Percentiles rank a stretch among this genome's conserved stretches.
These are phyloP conservation scores for Myotis davidii DNA, from an alignment of 2,113 vertebrate species.

Conservation along the genomic window DNA sequence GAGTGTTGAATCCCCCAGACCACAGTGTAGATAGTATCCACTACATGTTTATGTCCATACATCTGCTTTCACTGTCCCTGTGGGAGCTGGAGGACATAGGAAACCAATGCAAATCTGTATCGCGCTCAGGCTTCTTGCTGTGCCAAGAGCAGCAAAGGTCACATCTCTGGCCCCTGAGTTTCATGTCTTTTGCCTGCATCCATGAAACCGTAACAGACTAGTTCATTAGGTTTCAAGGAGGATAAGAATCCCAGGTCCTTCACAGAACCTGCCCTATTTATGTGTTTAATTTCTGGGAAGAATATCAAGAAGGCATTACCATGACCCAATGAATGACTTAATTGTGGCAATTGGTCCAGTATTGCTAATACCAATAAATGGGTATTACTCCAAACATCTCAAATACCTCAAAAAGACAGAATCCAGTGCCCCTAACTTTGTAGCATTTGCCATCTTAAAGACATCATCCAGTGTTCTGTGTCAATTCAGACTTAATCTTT, in stretches of 20 bases:
- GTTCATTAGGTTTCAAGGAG: background rate
- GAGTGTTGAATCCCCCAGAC: background rate
- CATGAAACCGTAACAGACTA: background rate
- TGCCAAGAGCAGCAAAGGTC: background rate
- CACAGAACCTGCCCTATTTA: background rate
- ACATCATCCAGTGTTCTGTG: background rate
- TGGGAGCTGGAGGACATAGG: background rate
- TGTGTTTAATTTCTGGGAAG: constrained; percentile 25
- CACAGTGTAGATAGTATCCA: background rate
- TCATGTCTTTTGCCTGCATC: background rate
- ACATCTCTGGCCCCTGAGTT: background rate
- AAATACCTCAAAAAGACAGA: background rate
- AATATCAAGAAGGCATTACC: background rate
- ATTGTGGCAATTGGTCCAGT: background rate
- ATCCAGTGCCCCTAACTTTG: background rate
- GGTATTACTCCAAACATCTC: background rate
- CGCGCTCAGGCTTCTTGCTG: background rate
- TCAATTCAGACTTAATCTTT: background rate
- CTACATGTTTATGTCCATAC: background rate
- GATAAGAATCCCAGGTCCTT: background rate
- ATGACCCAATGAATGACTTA: background rate
- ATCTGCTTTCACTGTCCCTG: background rate
- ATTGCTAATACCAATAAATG: background rate
- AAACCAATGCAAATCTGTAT: background rate
- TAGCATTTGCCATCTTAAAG: background rate